These are phyloP conservation scores for Artibeus jamaicensis DNA, from an alignment of 2,797 vertebrate species.

Conservation along the genomic window DNA sequence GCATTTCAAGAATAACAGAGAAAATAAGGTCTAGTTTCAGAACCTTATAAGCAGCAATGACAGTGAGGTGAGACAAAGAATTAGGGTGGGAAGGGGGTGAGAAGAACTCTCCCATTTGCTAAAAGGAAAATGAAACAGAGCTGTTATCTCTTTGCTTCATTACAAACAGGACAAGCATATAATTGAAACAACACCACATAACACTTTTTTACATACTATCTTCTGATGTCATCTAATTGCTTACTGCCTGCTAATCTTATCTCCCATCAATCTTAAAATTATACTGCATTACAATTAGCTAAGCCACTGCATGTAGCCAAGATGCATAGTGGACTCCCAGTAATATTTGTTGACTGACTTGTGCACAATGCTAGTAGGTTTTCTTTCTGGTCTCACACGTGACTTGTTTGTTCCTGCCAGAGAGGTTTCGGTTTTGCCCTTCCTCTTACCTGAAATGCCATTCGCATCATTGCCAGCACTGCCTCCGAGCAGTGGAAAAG, in stretches of 20 bases:
- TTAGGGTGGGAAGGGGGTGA: not conserved
- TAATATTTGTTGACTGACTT: not conserved
- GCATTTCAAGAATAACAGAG: conserved; percentile 12
- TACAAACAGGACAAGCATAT: not conserved
- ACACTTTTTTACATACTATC: not conserved
- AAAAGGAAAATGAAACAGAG: not conserved
- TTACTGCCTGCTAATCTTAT: conserved; percentile 6
- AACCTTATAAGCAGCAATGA: not conserved
- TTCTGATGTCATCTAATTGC: conserved; percentile 14
- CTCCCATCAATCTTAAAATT: conserved; percentile 6
- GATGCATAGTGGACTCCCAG: not conserved
- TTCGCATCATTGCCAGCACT: not conserved
- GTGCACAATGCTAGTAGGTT: not conserved
- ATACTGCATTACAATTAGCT: not conserved
- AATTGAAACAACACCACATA: not conserved
- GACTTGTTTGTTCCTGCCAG: not conserved
- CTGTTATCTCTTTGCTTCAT: not conserved
- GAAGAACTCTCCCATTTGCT: not conserved
- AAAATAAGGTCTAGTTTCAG: not conserved
- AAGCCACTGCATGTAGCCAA: not conserved
- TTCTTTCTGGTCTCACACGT: not conserved
- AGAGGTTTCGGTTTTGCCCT: not conserved
- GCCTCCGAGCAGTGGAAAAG: not conserved
- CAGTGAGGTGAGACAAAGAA: not conserved
- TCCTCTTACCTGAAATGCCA: not conserved